These are phyloP conservation scores for Anthrax anthrax DNA, from an alignment of 2,888 invertebrate genomes.

Conservation along the genomic window DNA sequence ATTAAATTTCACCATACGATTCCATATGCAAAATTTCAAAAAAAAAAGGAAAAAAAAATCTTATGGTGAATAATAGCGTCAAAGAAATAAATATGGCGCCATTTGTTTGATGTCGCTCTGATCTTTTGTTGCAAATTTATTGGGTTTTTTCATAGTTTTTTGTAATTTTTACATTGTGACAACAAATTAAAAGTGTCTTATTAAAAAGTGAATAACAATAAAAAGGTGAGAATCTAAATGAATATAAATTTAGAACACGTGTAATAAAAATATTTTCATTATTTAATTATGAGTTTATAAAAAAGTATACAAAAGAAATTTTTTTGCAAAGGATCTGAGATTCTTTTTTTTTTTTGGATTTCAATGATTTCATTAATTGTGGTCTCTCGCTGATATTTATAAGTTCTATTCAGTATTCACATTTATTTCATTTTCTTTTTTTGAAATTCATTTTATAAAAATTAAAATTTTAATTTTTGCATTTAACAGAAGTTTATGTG, in stretches of 20 bases:
- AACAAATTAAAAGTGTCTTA: conserved; percentile 2
- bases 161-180: conserved; percentile 5
- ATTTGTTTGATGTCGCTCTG: conserved; percentile 7
- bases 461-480: no score
- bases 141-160: conserved; percentile 6
- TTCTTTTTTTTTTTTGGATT: no score
- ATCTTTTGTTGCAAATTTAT: conserved; percentile 4
- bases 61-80: conserved; percentile 1
- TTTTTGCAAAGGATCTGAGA: no score
- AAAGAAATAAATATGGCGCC: conserved; percentile 7
- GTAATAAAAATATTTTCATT: background rate
- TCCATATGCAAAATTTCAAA: no score
- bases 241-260: background rate
- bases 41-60: no score
- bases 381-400: no score
- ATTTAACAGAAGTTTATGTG: no score
- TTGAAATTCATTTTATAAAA: no score
- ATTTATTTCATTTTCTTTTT: no score
- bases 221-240: conserved; percentile 2
- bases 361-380: no score
- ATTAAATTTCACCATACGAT: no score
- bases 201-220: background rate
- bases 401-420: no score
- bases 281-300: background rate
- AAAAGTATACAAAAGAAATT: background rate